These are phyloP conservation scores for Plebejus argus DNA, from an alignment of 2,888 invertebrate genomes.

Conservation along the genomic window DNA sequence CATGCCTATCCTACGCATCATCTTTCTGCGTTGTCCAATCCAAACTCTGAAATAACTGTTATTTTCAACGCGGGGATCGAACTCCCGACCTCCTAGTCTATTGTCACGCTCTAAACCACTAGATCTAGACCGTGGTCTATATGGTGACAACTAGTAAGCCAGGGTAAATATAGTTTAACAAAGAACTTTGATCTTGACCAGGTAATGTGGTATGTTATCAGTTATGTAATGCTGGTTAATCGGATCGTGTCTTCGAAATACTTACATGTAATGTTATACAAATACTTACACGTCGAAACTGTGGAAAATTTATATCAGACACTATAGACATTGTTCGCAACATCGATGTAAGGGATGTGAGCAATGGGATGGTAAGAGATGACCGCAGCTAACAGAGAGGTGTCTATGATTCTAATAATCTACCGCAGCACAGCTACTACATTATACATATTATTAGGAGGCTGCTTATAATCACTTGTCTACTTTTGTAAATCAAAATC, in stretches of 20 bases:
- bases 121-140: neutral
- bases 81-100: neutral
- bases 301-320: neutral
- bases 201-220: neutral
- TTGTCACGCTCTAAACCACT: neutral
- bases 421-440: no score
- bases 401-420: no score
- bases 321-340: no score
- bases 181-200: conserved; percentile 2
- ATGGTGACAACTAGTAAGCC: neutral
- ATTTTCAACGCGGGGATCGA: neutral
- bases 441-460: no score
- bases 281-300: neutral
- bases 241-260: neutral
- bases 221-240: neutral
- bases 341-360: neutral
- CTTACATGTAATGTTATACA: neutral
- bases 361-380: neutral
- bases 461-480: no score
- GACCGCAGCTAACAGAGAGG: no score
- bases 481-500: no score
- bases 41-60: neutral
- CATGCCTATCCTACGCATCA: neutral
- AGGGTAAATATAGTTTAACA: neutral
- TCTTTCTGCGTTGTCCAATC: no score